Percentiles rank a stretch among this genome's conserved stretches.
Evolutionary conservation across 1,140 invertebrate genomes (phyloP).

Genomic region (Atta texana): DNA sequence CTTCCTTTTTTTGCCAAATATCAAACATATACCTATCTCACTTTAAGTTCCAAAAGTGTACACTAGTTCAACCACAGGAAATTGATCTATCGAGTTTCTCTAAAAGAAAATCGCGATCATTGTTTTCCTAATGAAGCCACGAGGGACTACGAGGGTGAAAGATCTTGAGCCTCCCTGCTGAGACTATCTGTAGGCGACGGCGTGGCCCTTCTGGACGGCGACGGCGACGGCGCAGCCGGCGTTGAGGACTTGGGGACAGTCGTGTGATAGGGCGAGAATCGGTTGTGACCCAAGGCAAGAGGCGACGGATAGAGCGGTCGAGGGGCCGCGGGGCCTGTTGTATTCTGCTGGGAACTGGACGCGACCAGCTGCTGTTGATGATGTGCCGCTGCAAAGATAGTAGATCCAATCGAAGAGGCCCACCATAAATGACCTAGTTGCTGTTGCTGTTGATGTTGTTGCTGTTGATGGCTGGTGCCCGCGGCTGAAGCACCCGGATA

Average conservation of each 20-base stretch:
- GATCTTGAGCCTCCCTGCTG: slow-evolving; percentile 83
- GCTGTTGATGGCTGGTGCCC: slow-evolving; percentile 80
- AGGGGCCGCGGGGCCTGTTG: slow-evolving; percentile 83
- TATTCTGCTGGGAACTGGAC: slow-evolving; percentile 77
- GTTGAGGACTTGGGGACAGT: slow-evolving; percentile 78
- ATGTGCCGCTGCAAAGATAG: slow-evolving; percentile 84
- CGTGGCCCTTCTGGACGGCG: slow-evolving; percentile 82
- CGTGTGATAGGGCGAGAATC: slow-evolving; percentile 86
- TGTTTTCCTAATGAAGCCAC: slow-evolving; percentile 21
- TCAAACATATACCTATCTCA: neutral
- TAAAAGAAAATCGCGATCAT: neutral
- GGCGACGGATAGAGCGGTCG: slow-evolving; percentile 85
- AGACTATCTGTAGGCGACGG: slow-evolving; percentile 85
- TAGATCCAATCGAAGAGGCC: slow-evolving; percentile 84
- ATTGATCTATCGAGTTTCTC: neutral
- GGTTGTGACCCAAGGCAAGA: slow-evolving; percentile 82
- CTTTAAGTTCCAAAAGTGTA: too few species aligned
- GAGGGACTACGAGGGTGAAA: slow-evolving; percentile 84
- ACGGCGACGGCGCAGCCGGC: slow-evolving; percentile 78
- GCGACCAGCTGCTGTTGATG: slow-evolving; percentile 82
- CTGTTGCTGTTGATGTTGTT: slow-evolving; percentile 77
- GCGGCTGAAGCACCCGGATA: slow-evolving; percentile 82
- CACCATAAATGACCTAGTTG: slow-evolving; percentile 84
- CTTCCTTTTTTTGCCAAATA: too few species aligned
- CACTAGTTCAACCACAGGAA: too few species aligned